These are phyloP conservation scores for Melanotaenia boesemani DNA, from an alignment of 2,797 vertebrate species.

Conservation along the genomic window DNA sequence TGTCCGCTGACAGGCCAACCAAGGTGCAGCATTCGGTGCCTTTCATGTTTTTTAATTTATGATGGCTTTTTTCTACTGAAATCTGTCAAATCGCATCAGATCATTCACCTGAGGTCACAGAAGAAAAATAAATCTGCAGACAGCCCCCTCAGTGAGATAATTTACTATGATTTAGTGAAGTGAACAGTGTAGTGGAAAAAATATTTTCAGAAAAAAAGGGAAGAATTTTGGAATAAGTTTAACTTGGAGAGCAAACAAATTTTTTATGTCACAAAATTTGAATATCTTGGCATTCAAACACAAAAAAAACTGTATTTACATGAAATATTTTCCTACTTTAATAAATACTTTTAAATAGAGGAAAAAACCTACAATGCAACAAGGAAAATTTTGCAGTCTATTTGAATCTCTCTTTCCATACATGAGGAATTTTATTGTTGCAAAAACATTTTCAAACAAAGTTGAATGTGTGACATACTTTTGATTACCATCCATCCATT, in stretches of 20 bases:
- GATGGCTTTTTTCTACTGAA: slow-evolving; percentile 16
- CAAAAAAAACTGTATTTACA: background rate
- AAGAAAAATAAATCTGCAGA: slow-evolving; percentile 12
- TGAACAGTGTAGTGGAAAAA: background rate
- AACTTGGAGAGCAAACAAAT: background rate
- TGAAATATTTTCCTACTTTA: too few species aligned
- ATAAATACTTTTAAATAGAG: too few species aligned
- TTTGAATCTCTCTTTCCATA: background rate
- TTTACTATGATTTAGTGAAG: slow-evolving; percentile 17
- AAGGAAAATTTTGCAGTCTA: background rate
- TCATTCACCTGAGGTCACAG: slow-evolving; percentile 5
- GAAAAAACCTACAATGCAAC: background rate
- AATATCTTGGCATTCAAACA: slow-evolving; percentile 4
- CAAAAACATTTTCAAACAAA: background rate
- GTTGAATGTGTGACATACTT: background rate
- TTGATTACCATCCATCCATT: background rate
- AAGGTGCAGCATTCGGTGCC: slow-evolving; percentile 9
- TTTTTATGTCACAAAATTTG: background rate
- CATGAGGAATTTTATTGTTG: background rate
- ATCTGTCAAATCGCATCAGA: slow-evolving; percentile 16
- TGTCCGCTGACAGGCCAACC: slow-evolving; percentile 23
- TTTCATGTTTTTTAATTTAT: slow-evolving; percentile 29
- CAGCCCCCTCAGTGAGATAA: background rate
- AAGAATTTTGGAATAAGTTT: background rate
- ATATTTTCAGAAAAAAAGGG: background rate